phyloP scores from a whole-genome alignment of 2,888 invertebrate species.

The Tyria jacobaeae region DNA sequence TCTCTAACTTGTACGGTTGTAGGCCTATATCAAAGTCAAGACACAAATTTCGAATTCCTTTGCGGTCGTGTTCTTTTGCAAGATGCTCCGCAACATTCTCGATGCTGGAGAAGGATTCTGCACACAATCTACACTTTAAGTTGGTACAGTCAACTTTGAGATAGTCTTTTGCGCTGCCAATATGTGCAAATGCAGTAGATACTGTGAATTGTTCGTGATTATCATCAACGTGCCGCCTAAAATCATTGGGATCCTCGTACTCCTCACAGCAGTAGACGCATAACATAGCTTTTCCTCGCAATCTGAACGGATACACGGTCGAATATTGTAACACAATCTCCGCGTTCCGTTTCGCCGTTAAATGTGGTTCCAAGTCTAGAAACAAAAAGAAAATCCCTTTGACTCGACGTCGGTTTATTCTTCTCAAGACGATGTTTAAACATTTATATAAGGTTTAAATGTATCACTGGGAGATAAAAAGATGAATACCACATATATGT shows the following conservation, averaged over 20 bases:
- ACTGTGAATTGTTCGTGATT: constrained; percentile 65
- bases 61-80: constrained; percentile 56
- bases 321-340: constrained; percentile 75
- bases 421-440: constrained; percentile 1
- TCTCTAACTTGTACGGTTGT: constrained; percentile 71
- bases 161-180: constrained; percentile 63
- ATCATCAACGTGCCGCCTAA: constrained; percentile 67
- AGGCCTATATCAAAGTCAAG: constrained; percentile 66
- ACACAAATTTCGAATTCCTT: constrained; percentile 52
- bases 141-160: constrained; percentile 75
- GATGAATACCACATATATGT: too few relatives aligned
- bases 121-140: constrained; percentile 69
- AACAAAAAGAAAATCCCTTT: constrained; percentile 70
- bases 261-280: constrained; percentile 80
- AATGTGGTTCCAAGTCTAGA: constrained; percentile 71
- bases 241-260: constrained; percentile 65
- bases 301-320: constrained; percentile 77
- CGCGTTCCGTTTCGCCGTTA: constrained; percentile 74
- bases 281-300: constrained; percentile 65
- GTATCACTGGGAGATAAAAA: too few relatives aligned
- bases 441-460: constrained; percentile 1
- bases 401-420: constrained; percentile 48
- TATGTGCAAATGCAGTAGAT: constrained; percentile 72
- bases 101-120: constrained; percentile 55
- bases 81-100: constrained; percentile 67